Conservation (phyloP, 1,140 invertebrate species). For the Halictus rubicundus region DNA sequence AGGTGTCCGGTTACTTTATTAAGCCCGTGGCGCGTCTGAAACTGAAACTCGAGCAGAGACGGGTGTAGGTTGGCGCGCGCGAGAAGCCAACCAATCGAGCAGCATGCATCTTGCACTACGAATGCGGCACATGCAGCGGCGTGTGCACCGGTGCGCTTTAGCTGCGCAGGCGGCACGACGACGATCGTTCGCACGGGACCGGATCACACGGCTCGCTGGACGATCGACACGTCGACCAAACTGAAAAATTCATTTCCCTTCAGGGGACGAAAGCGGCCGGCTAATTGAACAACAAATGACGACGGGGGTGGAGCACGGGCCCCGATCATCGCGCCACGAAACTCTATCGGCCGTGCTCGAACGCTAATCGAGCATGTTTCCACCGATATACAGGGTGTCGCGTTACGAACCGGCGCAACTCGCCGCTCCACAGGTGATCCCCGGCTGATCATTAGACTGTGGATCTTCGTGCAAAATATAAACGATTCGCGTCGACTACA, state of each 20-base stretch:
- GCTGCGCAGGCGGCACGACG: neutral
- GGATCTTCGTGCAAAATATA: neutral
- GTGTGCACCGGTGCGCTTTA: slow-evolving; percentile 24
- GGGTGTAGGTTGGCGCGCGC: neutral
- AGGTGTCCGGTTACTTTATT: slow-evolving; percentile 69
- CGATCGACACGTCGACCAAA: slow-evolving; percentile 6
- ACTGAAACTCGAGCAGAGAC: slow-evolving; percentile 65
- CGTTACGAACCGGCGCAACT: neutral
- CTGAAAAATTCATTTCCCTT: slow-evolving; percentile 14
- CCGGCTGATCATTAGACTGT: neutral
- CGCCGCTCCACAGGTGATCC: neutral
- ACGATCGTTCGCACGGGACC: slow-evolving; percentile 26
- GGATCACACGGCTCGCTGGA: slow-evolving; percentile 36
- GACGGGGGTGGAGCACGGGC: neutral
- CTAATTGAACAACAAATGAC: slow-evolving; percentile 19
- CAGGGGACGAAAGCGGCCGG: neutral
- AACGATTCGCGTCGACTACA: too few species aligned
- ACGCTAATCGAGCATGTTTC: slow-evolving; percentile 1
- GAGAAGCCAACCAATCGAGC: slow-evolving; percentile 53
- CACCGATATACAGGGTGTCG: neutral
- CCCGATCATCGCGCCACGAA: slow-evolving; percentile 1
- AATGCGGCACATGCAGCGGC: neutral
- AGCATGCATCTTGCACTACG: too few species aligned
- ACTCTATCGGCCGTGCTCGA: slow-evolving; percentile 26
- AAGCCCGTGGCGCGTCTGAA: slow-evolving; percentile 60